Conservation (phyloP, 2,113 vertebrate species). For the Calyptomena viridis region DNA sequence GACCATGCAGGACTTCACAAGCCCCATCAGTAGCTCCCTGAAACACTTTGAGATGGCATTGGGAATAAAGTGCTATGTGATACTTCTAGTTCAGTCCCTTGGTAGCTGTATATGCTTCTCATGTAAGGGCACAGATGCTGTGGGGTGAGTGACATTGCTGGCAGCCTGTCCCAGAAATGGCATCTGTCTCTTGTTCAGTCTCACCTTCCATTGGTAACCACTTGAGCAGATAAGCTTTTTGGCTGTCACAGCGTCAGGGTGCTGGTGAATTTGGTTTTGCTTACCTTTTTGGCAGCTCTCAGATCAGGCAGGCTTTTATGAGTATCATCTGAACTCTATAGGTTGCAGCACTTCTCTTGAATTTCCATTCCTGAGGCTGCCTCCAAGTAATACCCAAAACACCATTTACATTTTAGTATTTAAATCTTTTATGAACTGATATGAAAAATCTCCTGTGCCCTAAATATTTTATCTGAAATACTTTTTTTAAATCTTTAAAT, state of each 20-base stretch:
- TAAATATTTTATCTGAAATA: slow-evolving; percentile 45
- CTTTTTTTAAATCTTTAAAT: neutral
- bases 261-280: neutral
- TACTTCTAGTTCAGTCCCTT: neutral
- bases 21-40: neutral
- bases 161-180: neutral
- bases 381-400: neutral
- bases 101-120: rapidly evolving
- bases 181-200: neutral
- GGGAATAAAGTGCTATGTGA: neutral
- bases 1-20: neutral
- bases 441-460: neutral
- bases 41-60: neutral
- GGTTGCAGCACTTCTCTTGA: neutral
- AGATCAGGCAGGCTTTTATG: neutral
- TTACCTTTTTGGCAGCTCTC: neutral
- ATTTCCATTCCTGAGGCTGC: slow-evolving; percentile 27
- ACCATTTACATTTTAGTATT: slow-evolving; percentile 10
- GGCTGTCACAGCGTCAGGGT: neutral
- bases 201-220: neutral
- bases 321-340: neutral
- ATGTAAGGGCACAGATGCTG: neutral
- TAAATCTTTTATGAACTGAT: slow-evolving; percentile 38
- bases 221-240: neutral
- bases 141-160: neutral